phyloP scores from a whole-genome alignment of 1,140 invertebrate genomes.

The Daktulosphaira vitifoliae region DNA sequence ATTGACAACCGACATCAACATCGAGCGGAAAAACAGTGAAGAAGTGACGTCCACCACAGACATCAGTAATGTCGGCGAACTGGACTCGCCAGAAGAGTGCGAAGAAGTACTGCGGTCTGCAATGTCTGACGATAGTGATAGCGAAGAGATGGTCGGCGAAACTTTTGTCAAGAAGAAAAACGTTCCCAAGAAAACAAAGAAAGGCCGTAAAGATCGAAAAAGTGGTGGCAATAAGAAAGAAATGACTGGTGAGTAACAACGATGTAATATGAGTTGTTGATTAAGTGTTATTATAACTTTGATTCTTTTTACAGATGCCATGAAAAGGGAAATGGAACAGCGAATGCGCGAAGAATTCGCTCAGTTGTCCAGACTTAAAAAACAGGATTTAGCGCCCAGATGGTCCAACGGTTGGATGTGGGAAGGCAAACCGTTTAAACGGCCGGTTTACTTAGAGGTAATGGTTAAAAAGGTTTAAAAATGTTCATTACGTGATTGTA shows the following conservation, averaged over 20 bases:
- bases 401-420: conserved; percentile 90
- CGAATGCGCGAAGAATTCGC: conserved; percentile 23
- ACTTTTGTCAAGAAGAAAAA: conserved; percentile 33
- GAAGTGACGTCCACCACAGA: background rate
- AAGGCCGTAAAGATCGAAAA: conserved; percentile 18
- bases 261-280: background rate
- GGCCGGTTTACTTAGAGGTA: conserved; percentile 80
- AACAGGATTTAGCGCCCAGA: conserved; percentile 42
- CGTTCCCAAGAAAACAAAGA: background rate
- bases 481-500: background rate
- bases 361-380: conserved; percentile 22
- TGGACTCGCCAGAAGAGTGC: background rate
- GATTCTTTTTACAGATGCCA: conserved; percentile 10
- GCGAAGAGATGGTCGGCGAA: conserved; percentile 27
- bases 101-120: conserved; percentile 13
- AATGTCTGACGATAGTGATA: conserved; percentile 16
- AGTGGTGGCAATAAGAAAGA: conserved; percentile 28
- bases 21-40: background rate
- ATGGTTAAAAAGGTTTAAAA: conserved; percentile 38
- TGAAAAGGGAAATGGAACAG: conserved; percentile 21
- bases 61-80: background rate
- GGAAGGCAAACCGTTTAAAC: conserved; percentile 72
- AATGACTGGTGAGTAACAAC: conserved; percentile 16
- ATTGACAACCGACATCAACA: background rate
- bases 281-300: background rate